A percentile compares a stretch with the other conserved stretches of the same genome.
phyloP scores from a whole-genome alignment of 64 coral and sea anemone genomes.

The Pocillopora damicornis region DNA sequence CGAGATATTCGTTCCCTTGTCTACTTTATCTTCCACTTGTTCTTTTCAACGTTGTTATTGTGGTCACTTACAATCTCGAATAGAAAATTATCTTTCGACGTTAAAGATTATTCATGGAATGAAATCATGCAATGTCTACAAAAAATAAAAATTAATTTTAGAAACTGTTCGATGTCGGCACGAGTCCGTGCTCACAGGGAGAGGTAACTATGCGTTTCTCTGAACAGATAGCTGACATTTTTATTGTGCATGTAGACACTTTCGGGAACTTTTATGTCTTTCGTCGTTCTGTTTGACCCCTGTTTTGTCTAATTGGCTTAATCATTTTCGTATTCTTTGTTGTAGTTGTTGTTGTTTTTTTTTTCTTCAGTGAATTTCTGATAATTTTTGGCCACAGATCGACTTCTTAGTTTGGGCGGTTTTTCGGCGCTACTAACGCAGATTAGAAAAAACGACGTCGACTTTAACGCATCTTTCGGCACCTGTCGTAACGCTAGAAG shows the following conservation, averaged over 20 bases:
- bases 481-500: not conserved
- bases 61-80: too few relatives aligned
- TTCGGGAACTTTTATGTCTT: not conserved
- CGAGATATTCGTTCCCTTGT: too few relatives aligned
- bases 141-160: not conserved
- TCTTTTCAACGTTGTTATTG: too few relatives aligned
- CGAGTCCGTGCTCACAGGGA: not conserved
- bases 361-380: not conserved
- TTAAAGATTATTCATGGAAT: too few relatives aligned
- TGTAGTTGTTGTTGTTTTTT: not conserved
- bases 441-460: slow-evolving; percentile 1
- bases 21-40: too few relatives aligned
- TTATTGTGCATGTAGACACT: not conserved
- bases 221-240: not conserved
- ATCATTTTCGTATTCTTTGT: not conserved
- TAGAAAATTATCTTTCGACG: too few relatives aligned
- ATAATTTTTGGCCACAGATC: not conserved
- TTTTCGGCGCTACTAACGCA: not conserved
- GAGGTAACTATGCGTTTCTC: not conserved
- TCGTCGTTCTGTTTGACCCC: not conserved
- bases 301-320: not conserved
- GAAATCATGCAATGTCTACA: too few relatives aligned
- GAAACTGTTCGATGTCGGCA: not conserved
- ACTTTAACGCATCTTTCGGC: slow-evolving; percentile 11
- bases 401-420: not conserved